Conservation (phyloP, 2,797 vertebrate genomes). For the Trachops cirrhosus region DNA sequence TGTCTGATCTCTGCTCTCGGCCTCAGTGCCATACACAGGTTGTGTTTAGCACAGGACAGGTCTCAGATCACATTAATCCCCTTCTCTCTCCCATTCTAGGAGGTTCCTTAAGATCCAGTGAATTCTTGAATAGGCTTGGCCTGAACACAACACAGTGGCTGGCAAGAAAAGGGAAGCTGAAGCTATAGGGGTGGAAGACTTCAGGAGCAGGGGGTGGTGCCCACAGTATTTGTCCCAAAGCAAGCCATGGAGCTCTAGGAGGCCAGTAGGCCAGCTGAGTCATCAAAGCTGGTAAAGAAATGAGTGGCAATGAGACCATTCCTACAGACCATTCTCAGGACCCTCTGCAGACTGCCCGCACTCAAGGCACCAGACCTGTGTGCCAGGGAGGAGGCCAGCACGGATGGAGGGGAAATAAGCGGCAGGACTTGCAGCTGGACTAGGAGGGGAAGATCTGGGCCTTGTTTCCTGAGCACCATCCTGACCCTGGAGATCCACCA, state of each 20-base stretch:
- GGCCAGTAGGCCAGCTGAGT: not conserved
- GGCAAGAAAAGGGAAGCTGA: not conserved
- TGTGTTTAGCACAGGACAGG: not conserved
- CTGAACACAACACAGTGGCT: not conserved
- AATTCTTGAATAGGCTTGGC: not conserved
- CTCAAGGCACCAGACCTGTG: not conserved
- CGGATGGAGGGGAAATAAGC: not conserved
- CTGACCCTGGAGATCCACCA: not conserved
- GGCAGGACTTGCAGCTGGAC: not conserved
- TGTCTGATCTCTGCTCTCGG: not conserved
- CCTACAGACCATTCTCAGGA: not conserved
- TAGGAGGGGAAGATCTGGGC: not conserved
- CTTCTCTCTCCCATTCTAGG: not conserved
- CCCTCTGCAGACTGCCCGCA: not conserved
- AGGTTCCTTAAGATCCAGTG: not conserved
- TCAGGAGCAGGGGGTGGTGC: not conserved
- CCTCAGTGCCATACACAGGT: not conserved
- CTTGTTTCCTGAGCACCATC: slow-evolving; percentile 15
- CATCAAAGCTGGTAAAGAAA: not conserved
- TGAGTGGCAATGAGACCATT: not conserved
- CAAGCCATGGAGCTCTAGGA: not conserved
- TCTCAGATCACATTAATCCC: not conserved
- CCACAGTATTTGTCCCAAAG: not conserved
- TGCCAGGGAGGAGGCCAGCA: not conserved
- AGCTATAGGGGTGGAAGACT: not conserved